Evolutionary conservation across 53 echinoderm and acorn worm species (phyloP).

Genomic region (Paracentrotus lividus): DNA sequence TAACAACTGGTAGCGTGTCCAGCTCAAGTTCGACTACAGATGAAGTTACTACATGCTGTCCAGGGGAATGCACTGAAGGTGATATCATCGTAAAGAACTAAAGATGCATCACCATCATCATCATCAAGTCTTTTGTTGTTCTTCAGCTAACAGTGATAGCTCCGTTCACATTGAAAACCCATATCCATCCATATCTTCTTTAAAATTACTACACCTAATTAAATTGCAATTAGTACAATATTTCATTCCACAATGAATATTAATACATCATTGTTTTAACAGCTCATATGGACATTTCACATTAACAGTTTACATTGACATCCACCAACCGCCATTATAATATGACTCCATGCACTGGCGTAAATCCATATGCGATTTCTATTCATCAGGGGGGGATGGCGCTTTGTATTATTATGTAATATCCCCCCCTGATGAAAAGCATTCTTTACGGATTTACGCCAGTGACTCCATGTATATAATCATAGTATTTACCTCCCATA

Average conservation of each 20-base stretch:
- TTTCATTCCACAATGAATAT: background rate
- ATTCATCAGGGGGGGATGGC: too few relatives aligned
- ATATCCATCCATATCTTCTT: background rate
- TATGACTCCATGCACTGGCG: background rate
- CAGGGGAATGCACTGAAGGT: constrained; percentile 44
- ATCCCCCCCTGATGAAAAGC: too few relatives aligned
- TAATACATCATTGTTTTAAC: background rate
- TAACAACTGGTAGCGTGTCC: background rate
- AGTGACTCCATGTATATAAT: too few relatives aligned
- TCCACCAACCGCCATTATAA: background rate
- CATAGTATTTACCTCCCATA: background rate
- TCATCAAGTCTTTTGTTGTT: background rate
- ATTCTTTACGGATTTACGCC: too few relatives aligned
- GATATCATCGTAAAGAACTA: background rate
- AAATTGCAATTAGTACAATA: background rate
- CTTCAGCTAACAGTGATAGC: background rate
- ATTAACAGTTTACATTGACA: background rate
- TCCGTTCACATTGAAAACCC: background rate
- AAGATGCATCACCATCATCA: background rate
- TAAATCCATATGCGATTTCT: too few relatives aligned
- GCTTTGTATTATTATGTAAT: too few relatives aligned
- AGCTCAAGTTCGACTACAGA: background rate
- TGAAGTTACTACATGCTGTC: constrained; percentile 19
- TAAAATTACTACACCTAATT: too few relatives aligned
- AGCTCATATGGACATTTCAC: background rate